These are phyloP conservation scores for Gallinago nigripennis DNA, from an alignment of 2,797 vertebrate species.

Conservation along the genomic window DNA sequence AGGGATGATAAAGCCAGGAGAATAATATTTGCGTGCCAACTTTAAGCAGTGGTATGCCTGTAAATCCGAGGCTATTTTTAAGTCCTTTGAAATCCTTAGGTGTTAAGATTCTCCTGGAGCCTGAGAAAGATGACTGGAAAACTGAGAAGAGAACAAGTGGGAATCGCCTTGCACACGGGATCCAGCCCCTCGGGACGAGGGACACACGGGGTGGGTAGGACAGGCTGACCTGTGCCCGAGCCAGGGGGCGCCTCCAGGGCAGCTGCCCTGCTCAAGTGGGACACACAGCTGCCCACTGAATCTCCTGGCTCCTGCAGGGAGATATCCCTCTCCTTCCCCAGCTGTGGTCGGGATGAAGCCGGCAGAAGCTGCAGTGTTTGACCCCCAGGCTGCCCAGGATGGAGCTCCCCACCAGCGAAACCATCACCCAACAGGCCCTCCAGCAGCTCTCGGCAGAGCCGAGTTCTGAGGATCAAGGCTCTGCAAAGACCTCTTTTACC, in stretches of 20 bases:
- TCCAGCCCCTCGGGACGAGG: neutral
- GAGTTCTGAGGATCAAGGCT: neutral
- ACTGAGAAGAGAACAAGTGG: neutral
- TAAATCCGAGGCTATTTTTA: neutral
- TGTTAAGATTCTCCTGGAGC: neutral
- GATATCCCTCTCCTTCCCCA: neutral
- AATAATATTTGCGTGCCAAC: rapidly evolving
- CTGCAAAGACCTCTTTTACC: neutral
- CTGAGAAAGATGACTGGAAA: neutral
- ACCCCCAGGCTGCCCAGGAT: neutral
- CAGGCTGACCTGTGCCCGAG: rapidly evolving
- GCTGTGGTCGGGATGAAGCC: neutral
- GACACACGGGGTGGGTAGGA: no score
- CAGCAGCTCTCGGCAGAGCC: neutral
- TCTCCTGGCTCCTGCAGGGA: neutral
- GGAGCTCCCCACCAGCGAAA: rapidly evolving
- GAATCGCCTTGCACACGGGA: neutral
- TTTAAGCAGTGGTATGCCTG: neutral
- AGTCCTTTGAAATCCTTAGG: neutral
- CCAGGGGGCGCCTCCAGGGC: neutral
- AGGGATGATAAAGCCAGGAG: neutral
- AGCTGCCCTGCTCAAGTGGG: neutral
- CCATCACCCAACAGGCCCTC: rapidly evolving
- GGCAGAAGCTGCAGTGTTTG: rapidly evolving
- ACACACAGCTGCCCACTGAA: neutral